Evolutionary conservation across 2,113 vertebrate species (phyloP).

Genomic region (Etheostoma spectabile): DNA sequence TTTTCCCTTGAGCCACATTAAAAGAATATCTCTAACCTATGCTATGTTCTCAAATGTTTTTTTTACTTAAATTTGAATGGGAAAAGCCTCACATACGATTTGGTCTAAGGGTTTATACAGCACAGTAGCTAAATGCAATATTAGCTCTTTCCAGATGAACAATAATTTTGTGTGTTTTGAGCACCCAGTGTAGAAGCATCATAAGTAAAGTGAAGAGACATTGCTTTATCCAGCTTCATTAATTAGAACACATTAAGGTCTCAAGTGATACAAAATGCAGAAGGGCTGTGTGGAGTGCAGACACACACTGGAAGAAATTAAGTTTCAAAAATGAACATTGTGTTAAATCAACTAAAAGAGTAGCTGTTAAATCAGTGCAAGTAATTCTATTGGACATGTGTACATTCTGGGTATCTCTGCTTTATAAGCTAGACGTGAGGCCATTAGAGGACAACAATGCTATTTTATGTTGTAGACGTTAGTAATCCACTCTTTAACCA

Average conservation of each 20-base stretch:
- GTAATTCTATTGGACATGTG: slow-evolving; percentile 19
- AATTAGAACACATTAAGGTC: slow-evolving; percentile 55
- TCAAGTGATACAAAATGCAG: slow-evolving; percentile 22
- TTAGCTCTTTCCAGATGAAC: slow-evolving; percentile 10
- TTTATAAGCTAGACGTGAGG: neutral
- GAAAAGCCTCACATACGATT: neutral
- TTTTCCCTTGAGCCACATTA: neutral
- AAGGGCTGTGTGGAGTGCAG: slow-evolving; percentile 32
- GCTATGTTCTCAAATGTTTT: neutral
- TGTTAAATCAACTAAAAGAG: slow-evolving; percentile 38
- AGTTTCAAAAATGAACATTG: slow-evolving; percentile 12
- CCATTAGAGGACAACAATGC: neutral
- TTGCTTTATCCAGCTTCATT: slow-evolving; percentile 37
- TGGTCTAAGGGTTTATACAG: neutral
- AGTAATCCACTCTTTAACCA: neutral
- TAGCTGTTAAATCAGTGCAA: slow-evolving; percentile 15
- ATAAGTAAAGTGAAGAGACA: slow-evolving; percentile 31
- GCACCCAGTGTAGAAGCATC: slow-evolving; percentile 4
- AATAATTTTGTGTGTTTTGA: slow-evolving; percentile 9
- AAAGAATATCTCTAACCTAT: neutral
- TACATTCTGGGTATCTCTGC: slow-evolving; percentile 3
- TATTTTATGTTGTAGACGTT: neutral
- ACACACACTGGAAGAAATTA: neutral
- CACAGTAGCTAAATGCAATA: neutral
- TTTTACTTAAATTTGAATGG: neutral